Conservation (phyloP, 2,888 invertebrate genomes). For the Hemistola chrysoprasaria region DNA sequence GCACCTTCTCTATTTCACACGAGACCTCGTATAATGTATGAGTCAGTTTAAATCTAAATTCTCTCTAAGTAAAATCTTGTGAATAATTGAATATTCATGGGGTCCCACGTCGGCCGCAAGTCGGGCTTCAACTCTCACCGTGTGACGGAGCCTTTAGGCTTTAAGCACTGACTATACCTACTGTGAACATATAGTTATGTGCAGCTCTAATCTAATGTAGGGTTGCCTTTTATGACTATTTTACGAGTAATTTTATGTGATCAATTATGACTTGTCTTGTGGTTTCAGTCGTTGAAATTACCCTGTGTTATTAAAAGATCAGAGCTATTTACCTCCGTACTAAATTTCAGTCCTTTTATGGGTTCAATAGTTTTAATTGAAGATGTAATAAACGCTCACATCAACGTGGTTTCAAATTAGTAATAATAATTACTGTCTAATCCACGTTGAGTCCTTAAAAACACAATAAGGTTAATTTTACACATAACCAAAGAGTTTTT, state of each 20-base stretch:
- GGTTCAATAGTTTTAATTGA: too few relatives aligned
- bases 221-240: slow-evolving; percentile 35
- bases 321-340: too few relatives aligned
- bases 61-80: slow-evolving; percentile 66
- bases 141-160: slow-evolving; percentile 61
- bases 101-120: slow-evolving; percentile 68
- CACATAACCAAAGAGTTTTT: too few relatives aligned
- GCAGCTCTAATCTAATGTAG: slow-evolving; percentile 39
- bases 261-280: too few relatives aligned
- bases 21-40: slow-evolving; percentile 34
- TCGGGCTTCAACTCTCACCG: slow-evolving; percentile 54
- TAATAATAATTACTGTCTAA: neutral
- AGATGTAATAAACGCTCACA: too few relatives aligned
- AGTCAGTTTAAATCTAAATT: slow-evolving; percentile 53
- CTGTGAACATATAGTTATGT: slow-evolving; percentile 29
- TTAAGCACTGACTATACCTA: slow-evolving; percentile 28
- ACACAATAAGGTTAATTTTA: too few relatives aligned
- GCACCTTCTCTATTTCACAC: slow-evolving; percentile 21
- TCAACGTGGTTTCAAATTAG: too few relatives aligned
- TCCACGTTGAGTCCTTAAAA: too few relatives aligned
- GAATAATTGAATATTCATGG: slow-evolving; percentile 76
- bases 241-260: too few relatives aligned
- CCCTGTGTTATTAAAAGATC: too few relatives aligned
- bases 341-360: too few relatives aligned
- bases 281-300: too few relatives aligned